Base-by-base conservation (phyloP, 2,888 invertebrate species). In the Linyphia triangularis region DNA sequence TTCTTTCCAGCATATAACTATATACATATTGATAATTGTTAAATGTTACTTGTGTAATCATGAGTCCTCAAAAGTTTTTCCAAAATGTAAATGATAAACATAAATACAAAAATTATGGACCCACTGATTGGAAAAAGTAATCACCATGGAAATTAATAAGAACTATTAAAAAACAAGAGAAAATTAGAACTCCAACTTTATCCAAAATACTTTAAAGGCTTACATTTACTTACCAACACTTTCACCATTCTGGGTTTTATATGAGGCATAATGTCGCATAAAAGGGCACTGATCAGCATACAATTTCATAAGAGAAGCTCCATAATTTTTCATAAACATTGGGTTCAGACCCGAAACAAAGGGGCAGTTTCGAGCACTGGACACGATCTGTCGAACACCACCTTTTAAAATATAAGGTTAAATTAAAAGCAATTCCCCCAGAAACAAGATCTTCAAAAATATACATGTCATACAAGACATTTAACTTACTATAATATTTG, bases 211-310 rank as follows among this genome's bases (percentile, higher is more conserved):
- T n/a, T n/a, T n/a, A n/a, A n/a, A n/a, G n/a, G n/a, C n/a, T 33
- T n/a, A 28, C 16, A 77, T 13, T 6, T 28, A 63, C 75, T 59
- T 59, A 77, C 84, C 90, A 57, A 30, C 30, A 13, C 78, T 61
- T 26, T 85, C 90, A 26, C 59, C 51, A 51, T 16, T 51, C n/a
- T 51, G 51, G 51, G 51, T 51, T 51, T 51, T 51, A n/a, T 51
- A 51, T 16, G 91, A 91, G 43, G 91, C 72, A 51, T 91, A 90
- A 88, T 95, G 94, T 19, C 95, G 95, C 92, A 96, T 93, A 26
- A 96, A 95, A 6, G 97, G 97, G 92, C 97, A 97, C 91, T 95
- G 95, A 91, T 95, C 95, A 40, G 96, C 96, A 92, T 96, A 97
- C 91, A 95, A 95, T 93, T 96, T 96, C 91, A 96, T 93, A 91